phyloP scores from a whole-genome alignment of 2,113 vertebrate species.

The Phyllopteryx taeniolatus region DNA sequence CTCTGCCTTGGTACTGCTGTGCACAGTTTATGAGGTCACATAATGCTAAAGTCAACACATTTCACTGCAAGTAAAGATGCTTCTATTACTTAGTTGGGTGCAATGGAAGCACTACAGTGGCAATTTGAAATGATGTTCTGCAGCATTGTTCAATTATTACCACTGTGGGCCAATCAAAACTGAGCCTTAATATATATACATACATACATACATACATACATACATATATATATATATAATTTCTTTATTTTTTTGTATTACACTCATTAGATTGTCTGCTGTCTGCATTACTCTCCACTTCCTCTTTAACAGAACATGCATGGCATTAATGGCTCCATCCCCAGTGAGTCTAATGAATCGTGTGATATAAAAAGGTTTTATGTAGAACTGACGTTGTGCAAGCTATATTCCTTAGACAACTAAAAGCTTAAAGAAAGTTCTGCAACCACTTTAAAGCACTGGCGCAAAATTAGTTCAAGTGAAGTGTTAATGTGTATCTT shows the following conservation, averaged over 20 bases:
- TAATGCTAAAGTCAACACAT: constrained; percentile 28
- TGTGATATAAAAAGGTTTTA: background rate
- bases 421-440: constrained; percentile 20
- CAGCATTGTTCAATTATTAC: background rate
- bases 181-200: background rate
- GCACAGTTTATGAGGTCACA: constrained; percentile 19
- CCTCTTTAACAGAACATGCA: constrained; percentile 9
- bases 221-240: background rate
- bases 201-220: too few relatives aligned
- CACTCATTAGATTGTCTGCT: background rate
- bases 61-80: constrained; percentile 18
- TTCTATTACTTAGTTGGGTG: constrained; percentile 10
- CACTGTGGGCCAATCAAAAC: background rate
- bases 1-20: constrained; percentile 21
- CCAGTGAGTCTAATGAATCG: background rate
- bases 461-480: constrained; percentile 25
- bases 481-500: constrained; percentile 29
- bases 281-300: background rate
- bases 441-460: constrained; percentile 25
- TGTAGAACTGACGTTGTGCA: background rate
- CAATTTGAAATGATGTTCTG: background rate
- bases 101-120: background rate
- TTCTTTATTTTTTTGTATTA: background rate
- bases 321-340: background rate
- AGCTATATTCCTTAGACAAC: background rate